Conservation (phyloP, 2,113 vertebrate genomes). For the Symphodus melops region DNA sequence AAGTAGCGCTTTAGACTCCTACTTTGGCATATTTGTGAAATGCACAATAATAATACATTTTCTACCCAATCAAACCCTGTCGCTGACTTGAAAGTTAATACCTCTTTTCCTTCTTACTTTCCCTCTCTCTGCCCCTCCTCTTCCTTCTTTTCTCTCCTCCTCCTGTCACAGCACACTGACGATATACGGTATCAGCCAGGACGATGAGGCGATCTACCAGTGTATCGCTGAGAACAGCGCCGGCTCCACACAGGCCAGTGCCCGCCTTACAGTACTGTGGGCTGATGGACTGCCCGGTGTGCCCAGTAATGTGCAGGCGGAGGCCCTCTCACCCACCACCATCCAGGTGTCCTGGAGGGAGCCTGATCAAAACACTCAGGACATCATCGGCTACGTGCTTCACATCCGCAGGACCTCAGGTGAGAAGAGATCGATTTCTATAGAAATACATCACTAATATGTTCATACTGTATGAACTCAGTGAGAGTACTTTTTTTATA, state of each 20-base stretch:
- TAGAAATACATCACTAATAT: neutral
- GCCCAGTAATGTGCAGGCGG: slow-evolving; percentile 86
- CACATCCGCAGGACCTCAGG: slow-evolving; percentile 94
- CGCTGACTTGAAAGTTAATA: neutral
- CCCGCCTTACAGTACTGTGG: slow-evolving; percentile 95
- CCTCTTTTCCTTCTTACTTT: neutral
- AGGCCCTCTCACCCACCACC: slow-evolving; percentile 89
- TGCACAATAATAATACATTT: neutral
- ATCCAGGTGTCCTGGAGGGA: slow-evolving; percentile 95
- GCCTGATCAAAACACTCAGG: slow-evolving; percentile 91
- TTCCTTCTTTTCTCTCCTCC: neutral
- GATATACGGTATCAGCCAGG: slow-evolving; percentile 92
- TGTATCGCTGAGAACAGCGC: slow-evolving; percentile 98
- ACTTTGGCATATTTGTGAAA: neutral
- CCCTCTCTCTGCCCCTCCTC: neutral
- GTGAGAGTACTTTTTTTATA: neutral
- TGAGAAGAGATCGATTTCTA: slow-evolving; percentile 45
- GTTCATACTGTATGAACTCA: neutral
- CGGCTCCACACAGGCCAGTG: slow-evolving; percentile 95
- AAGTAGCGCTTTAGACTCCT: too few species aligned
- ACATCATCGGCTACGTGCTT: slow-evolving; percentile 97
- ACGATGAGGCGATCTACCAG: slow-evolving; percentile 98
- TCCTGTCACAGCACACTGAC: slow-evolving; percentile 88
- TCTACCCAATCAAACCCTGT: neutral
- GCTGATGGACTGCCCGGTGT: slow-evolving; percentile 92